Conservation (phyloP, 2,113 vertebrate species). For the Motacilla tschutschensis region DNA sequence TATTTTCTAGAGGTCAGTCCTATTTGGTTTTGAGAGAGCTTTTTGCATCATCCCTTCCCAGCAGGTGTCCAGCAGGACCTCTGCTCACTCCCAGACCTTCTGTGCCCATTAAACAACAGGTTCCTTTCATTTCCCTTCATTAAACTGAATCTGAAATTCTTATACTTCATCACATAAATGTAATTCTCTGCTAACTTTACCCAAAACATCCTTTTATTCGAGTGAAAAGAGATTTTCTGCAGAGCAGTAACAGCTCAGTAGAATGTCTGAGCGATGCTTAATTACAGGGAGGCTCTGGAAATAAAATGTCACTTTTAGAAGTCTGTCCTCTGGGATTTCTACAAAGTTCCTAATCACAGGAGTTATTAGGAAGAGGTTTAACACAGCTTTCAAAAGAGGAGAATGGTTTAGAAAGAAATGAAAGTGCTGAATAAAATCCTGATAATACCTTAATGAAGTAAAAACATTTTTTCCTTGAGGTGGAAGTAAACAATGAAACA, state of each 20-base stretch:
- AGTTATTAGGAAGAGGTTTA: slow-evolving; percentile 7
- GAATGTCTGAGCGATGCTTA: slow-evolving; percentile 1
- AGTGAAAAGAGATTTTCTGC: neutral
- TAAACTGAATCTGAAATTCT: neutral
- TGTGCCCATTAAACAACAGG: neutral
- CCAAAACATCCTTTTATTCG: neutral
- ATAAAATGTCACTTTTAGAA: slow-evolving; percentile 35
- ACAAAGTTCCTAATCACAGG: slow-evolving; percentile 9
- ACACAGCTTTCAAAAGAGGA: neutral
- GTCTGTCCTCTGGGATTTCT: slow-evolving; percentile 32
- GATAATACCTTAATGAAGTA: neutral
- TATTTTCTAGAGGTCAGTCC: neutral
- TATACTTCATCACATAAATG: neutral
- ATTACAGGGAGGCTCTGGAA: slow-evolving; percentile 38
- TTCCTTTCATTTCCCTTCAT: neutral
- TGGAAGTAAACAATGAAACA: neutral
- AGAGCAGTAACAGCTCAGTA: neutral
- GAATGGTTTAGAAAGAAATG: neutral
- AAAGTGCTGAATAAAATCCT: neutral
- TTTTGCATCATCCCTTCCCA: neutral
- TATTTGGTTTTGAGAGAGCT: neutral
- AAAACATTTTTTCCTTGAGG: neutral
- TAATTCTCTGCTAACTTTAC: neutral
- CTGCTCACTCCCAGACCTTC: neutral
- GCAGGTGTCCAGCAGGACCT: neutral